phyloP scores from a whole-genome alignment of 2,888 invertebrate species.

The Drosophila anomalata region DNA sequence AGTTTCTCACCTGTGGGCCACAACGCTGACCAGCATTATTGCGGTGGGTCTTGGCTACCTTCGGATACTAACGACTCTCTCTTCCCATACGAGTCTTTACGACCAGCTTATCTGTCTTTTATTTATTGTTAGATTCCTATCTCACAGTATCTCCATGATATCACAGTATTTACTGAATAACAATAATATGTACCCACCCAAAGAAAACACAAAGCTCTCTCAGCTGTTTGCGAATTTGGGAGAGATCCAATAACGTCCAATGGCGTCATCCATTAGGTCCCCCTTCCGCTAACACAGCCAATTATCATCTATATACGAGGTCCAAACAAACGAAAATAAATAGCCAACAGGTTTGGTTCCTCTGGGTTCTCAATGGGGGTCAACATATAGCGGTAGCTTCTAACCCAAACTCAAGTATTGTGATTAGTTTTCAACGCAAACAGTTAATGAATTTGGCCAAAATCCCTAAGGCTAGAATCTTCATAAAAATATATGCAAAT shows the following conservation, averaged over 20 bases:
- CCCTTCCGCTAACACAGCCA: constrained; percentile 18
- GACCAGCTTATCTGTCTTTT: constrained; percentile 24
- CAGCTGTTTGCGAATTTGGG: constrained; percentile 25
- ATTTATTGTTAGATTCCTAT: constrained; percentile 7
- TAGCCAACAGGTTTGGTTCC: constrained; percentile 28
- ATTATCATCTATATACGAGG: constrained; percentile 32
- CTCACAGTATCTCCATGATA: constrained; percentile 14
- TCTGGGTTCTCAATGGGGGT: constrained; percentile 12
- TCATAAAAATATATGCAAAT: neutral
- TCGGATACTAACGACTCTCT: constrained; percentile 11
- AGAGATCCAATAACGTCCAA: constrained; percentile 18
- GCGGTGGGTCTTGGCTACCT: constrained; percentile 23
- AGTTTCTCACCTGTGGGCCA: constrained; percentile 72
- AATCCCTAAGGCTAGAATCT: neutral
- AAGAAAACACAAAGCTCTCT: constrained; percentile 30
- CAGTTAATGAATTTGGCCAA: constrained; percentile 4
- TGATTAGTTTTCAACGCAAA: constrained; percentile 13
- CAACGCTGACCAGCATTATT: constrained; percentile 74
- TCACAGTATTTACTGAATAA: constrained; percentile 4
- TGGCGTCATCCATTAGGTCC: constrained; percentile 28
- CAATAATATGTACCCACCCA: constrained; percentile 8
- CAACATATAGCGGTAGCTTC: constrained; percentile 14
- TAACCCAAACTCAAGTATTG: constrained; percentile 1
- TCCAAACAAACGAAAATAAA: constrained; percentile 31
- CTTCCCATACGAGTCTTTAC: constrained; percentile 13